Conservation (phyloP, 2,888 invertebrate species). For the Hermaeophaga mercurialis region DNA sequence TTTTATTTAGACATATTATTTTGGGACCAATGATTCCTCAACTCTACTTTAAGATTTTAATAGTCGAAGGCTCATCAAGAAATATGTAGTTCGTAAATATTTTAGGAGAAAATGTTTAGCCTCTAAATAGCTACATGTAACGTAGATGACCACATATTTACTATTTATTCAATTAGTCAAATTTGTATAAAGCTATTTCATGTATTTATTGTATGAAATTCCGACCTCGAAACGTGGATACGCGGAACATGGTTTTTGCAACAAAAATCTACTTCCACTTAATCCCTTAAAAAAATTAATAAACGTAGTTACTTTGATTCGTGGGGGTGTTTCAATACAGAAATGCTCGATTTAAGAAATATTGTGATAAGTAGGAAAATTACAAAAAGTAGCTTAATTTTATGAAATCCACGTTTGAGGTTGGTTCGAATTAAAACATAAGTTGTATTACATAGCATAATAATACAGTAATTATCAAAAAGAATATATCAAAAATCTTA, state of each 20-base stretch:
- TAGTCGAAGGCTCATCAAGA: conserved; percentile 22
- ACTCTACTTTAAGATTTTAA: conserved; percentile 29
- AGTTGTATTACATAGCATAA: too few species aligned
- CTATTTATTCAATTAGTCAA: conserved; percentile 22
- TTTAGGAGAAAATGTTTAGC: conserved; percentile 21
- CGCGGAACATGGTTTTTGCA: too few species aligned
- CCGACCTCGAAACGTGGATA: conserved; percentile 5
- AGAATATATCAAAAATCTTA: conserved; percentile 12
- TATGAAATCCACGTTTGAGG: conserved; percentile 14
- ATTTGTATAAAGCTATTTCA: conserved; percentile 27
- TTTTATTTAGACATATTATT: conserved; percentile 48
- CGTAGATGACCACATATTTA: conserved; percentile 24
- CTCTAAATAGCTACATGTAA: conserved; percentile 22
- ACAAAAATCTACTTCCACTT: too few species aligned
- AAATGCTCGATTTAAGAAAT: conserved; percentile 6
- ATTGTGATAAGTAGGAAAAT: conserved; percentile 22
- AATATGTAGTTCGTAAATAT: conserved; percentile 14
- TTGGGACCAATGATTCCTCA: conserved; percentile 50
- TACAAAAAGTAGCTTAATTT: too few species aligned
- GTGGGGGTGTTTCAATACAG: neutral
- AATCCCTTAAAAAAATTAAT: too few species aligned
- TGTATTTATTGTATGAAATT: conserved; percentile 12
- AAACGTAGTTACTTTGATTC: conserved; percentile 7
- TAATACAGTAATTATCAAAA: conserved; percentile 17
- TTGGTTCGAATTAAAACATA: conserved; percentile 2